A percentile compares a stretch with the other conserved stretches of the same genome.
These are phyloP conservation scores for Temnothorax ravouxi DNA, from an alignment of 2,888 invertebrate species.

Conservation along the genomic window DNA sequence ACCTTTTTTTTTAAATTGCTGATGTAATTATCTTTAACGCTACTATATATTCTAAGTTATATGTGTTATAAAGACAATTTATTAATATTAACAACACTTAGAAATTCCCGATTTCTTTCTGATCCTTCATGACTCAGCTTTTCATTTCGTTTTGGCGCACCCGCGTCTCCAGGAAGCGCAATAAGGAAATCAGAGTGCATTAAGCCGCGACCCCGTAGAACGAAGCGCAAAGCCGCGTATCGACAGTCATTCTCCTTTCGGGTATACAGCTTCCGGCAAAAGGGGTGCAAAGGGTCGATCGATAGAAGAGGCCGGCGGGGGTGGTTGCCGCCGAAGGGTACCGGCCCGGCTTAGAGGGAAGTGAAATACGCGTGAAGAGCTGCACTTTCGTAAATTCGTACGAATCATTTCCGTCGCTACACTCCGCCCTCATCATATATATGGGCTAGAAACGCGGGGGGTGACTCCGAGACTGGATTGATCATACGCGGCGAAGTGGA, in stretches of 20 bases:
- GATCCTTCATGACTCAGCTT: slow-evolving; percentile 43
- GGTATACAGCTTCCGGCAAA: slow-evolving; percentile 52
- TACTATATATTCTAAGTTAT: not conserved
- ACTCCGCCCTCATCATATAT: slow-evolving; percentile 60
- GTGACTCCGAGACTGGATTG: slow-evolving; percentile 56
- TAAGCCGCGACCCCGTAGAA: slow-evolving; percentile 33
- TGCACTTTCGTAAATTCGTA: slow-evolving; percentile 68
- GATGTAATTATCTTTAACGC: not conserved
- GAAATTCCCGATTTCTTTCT: not conserved
- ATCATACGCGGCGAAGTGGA: slow-evolving; percentile 48
- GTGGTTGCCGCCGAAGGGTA: slow-evolving; percentile 18
- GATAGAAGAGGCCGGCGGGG: slow-evolving; percentile 29
- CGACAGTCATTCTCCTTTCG: slow-evolving; percentile 54
- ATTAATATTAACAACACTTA: not conserved
- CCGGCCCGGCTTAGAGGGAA: slow-evolving; percentile 19
- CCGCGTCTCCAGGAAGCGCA: slow-evolving; percentile 26
- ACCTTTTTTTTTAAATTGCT: not conserved
- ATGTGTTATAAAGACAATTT: not conserved
- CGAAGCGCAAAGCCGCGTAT: slow-evolving; percentile 29
- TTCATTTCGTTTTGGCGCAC: slow-evolving; percentile 10
- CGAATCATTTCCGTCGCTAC: slow-evolving; percentile 71
- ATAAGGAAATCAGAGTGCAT: slow-evolving; percentile 47
- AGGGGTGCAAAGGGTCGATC: slow-evolving; percentile 56
- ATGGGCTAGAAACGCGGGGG: slow-evolving; percentile 29
- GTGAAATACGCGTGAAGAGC: slow-evolving; percentile 40